phyloP scores from a whole-genome alignment of 2,797 vertebrate species.

The Xyrichtys novacula region DNA sequence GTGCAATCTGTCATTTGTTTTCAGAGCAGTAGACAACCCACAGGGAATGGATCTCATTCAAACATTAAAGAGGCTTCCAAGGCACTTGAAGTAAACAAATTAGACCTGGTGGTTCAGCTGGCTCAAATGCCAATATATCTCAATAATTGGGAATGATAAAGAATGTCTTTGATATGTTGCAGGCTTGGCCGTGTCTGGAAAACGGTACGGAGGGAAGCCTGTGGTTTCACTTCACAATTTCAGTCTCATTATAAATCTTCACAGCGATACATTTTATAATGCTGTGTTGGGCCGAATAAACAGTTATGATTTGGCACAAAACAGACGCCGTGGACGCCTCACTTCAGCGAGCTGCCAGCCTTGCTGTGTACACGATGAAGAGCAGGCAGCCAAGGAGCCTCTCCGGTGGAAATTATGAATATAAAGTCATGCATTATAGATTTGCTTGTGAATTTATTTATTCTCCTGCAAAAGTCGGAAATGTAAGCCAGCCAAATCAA shows the following conservation, averaged over 20 bases:
- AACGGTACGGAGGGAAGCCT: slow-evolving; percentile 48
- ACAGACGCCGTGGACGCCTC: slow-evolving; percentile 70
- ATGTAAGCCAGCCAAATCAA: slow-evolving; percentile 85
- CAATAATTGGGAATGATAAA: slow-evolving; percentile 77
- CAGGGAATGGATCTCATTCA: slow-evolving; percentile 53
- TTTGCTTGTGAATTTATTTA: slow-evolving; percentile 86
- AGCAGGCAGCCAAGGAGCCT: slow-evolving; percentile 70
- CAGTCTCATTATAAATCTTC: slow-evolving; percentile 81
- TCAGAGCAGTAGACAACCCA: slow-evolving; percentile 49
- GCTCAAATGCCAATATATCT: slow-evolving; percentile 74
- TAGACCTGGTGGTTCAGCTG: slow-evolving; percentile 70
- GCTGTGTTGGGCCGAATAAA: slow-evolving; percentile 84
- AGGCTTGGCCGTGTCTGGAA: slow-evolving; percentile 58
- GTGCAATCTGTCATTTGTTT: slow-evolving; percentile 61
- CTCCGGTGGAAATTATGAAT: slow-evolving; percentile 84
- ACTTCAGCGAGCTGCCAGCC: slow-evolving; percentile 79
- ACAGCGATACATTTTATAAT: slow-evolving; percentile 72
- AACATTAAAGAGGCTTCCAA: slow-evolving; percentile 66
- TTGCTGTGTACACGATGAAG: slow-evolving; percentile 69
- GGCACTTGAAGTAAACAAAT: slow-evolving; percentile 75
- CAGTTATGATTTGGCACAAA: slow-evolving; percentile 81
- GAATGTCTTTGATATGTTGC: slow-evolving; percentile 69
- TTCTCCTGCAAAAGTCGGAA: slow-evolving; percentile 85
- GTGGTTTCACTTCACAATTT: slow-evolving; percentile 60
- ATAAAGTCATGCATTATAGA: slow-evolving; percentile 87